Base-by-base conservation (phyloP, 2,797 vertebrate species). In the Pseudocheirus occidentalis region DNA sequence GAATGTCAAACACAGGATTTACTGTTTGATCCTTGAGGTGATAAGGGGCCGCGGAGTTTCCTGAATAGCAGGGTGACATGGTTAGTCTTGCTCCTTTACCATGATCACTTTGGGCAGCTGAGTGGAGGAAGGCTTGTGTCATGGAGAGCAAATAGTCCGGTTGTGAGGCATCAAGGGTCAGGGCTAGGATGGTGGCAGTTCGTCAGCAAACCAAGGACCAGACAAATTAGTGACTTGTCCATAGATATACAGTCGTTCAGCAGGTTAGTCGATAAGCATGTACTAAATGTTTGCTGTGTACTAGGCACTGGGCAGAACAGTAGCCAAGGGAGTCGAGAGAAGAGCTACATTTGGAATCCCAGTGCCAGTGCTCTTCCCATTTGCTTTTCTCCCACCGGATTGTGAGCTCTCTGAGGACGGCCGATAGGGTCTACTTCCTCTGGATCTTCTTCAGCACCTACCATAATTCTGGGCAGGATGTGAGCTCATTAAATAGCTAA, bases 261-360 rank as follows among this genome's bases (percentile, higher is more conserved):
- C 9, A 50, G 40, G 18, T 27, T 40, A 50, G 73, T 46, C 9
- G 3, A 87, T 87, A 46, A 73, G 21, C 73, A 50, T 50, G 27
- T 87, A 87, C 46, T 46, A 81, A 50, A 87, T 87, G 73, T 50
- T 87, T 50, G 27, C 21, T 50, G 24, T 87, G 18, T 73, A 10
- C 0, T 7, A 73, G 18, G 66, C 5, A 10, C 66, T 24, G 0
- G 0, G 4, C 3, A 27, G 21, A 10, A 4, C 14, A 50, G n/a
- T 46, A n/a, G 66, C 46, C n/a, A 7, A 81, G 9, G 73, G 9
- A 27, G 40, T 87, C 18, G 27, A 27, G 40, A 87, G 16, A 81
- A 87, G 66, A 40, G n/a, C 5, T 21, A 6, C 1, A 6, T 40
- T 73, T 73, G n/a, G n/a, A 73, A 73, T 73, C 5, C 34, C 40